Conservation (phyloP, 2,797 vertebrate species). For the Pangasius djambal region DNA sequence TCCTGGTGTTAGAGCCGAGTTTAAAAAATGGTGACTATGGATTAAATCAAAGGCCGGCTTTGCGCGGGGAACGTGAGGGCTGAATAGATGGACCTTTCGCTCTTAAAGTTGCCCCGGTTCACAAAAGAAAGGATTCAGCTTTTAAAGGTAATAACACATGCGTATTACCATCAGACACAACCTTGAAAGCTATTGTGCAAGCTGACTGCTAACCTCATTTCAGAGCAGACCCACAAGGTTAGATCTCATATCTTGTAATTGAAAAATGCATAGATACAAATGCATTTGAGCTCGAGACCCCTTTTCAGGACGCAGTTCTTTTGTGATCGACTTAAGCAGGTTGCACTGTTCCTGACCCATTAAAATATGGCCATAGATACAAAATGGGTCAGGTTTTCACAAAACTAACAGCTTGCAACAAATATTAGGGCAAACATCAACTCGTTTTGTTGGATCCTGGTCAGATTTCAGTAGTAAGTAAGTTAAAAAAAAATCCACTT, state of each 20-base stretch:
- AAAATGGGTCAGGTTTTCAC: slow-evolving; percentile 30
- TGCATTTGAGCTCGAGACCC: slow-evolving; percentile 13
- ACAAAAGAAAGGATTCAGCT: slow-evolving; percentile 50
- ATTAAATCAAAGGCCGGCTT: slow-evolving; percentile 71
- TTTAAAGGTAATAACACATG: slow-evolving; percentile 32
- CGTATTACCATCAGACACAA: neutral
- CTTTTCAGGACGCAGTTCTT: slow-evolving; percentile 19
- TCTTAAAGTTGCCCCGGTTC: slow-evolving; percentile 28
- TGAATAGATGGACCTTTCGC: slow-evolving; percentile 32
- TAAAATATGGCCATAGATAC: slow-evolving; percentile 14
- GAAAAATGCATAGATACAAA: slow-evolving; percentile 17
- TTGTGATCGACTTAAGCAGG: slow-evolving; percentile 40
- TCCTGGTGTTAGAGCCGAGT: slow-evolving; percentile 71
- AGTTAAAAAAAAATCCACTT: neutral
- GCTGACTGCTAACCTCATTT: slow-evolving; percentile 3
- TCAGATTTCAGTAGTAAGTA: neutral
- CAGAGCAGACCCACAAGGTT: slow-evolving; percentile 14
- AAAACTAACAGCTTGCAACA: slow-evolving; percentile 8
- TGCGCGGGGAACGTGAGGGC: slow-evolving; percentile 56
- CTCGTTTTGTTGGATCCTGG: neutral
- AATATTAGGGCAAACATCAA: neutral
- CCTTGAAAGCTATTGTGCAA: slow-evolving; percentile 18
- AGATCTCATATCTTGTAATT: slow-evolving; percentile 36
- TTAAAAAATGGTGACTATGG: slow-evolving; percentile 69
- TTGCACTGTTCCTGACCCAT: slow-evolving; percentile 39